Percentiles rank a stretch among this genome's conserved stretches.
Evolutionary conservation across 2,797 vertebrate genomes (phyloP).

Genomic region (Thunnus albacares): DNA sequence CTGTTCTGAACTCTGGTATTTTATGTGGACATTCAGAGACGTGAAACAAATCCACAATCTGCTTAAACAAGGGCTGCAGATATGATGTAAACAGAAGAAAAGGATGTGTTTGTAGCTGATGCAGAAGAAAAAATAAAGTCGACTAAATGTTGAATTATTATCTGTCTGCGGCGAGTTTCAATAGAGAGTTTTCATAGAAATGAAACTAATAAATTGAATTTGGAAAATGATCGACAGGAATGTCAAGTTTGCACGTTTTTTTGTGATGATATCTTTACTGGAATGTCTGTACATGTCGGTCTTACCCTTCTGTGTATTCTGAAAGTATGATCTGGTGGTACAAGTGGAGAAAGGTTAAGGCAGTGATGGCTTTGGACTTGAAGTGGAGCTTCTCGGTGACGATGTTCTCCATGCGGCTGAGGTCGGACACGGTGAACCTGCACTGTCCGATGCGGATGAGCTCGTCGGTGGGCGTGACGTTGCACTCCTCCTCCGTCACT

Average conservation of each 20-base stretch:
- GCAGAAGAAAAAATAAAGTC: not conserved
- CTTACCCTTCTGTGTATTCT: constrained; percentile 93
- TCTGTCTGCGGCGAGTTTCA: not conserved
- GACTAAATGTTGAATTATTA: not conserved
- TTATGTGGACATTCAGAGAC: not conserved
- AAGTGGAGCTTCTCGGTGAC: constrained; percentile 95
- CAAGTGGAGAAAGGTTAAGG: constrained; percentile 98
- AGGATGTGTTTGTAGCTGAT: not conserved
- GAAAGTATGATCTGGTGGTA: constrained; percentile 91
- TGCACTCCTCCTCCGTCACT: constrained; percentile 92
- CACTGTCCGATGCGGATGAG: constrained; percentile 98
- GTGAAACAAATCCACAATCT: not conserved
- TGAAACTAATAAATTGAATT: not conserved
- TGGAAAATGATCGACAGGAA: too few relatives aligned
- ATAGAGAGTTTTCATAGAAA: not conserved
- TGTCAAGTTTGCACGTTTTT: too few relatives aligned
- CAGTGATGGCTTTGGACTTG: constrained; percentile 95
- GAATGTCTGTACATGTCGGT: not conserved
- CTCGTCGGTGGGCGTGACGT: constrained; percentile 90
- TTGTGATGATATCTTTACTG: not conserved
- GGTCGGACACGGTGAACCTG: constrained; percentile 95
- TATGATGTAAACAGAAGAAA: not conserved
- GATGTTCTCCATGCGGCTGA: constrained; percentile 97
- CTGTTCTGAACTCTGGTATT: not conserved
- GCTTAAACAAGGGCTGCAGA: not conserved